These are phyloP conservation scores for Apteryx owenii DNA, from an alignment of 2,113 vertebrate genomes.

Conservation along the genomic window DNA sequence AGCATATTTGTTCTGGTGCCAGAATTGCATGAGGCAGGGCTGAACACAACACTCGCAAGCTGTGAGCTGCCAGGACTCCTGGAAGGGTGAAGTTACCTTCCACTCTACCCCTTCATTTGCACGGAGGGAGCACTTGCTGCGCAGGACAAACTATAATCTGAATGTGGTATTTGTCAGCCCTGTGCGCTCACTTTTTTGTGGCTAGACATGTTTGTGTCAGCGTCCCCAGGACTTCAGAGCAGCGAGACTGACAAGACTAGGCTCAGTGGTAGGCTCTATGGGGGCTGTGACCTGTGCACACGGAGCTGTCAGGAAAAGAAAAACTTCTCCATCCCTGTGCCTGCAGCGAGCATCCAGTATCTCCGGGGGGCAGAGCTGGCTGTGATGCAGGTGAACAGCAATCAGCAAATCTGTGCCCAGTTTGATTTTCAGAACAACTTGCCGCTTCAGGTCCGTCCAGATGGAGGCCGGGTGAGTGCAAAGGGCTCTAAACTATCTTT, in stretches of 20 bases:
- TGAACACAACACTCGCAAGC: accelerated
- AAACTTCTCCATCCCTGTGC: background rate
- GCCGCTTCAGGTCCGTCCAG: constrained; percentile 37
- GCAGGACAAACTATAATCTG: background rate
- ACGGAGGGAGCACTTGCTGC: background rate
- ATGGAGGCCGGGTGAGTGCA: constrained; percentile 71
- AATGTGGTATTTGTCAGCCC: background rate
- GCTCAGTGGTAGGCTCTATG: background rate
- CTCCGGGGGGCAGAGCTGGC: constrained; percentile 75
- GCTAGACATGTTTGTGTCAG: background rate
- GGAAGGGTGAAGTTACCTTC: background rate
- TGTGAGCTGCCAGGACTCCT: background rate
- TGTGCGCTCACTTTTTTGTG: accelerated
- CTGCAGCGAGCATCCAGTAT: constrained; percentile 72
- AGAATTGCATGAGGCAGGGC: background rate
- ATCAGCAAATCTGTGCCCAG: constrained; percentile 68
- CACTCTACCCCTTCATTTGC: background rate
- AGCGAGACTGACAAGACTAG: background rate
- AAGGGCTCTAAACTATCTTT: background rate
- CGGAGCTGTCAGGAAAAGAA: background rate
- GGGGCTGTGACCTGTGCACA: accelerated
- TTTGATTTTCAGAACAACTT: constrained; percentile 76
- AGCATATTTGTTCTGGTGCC: background rate
- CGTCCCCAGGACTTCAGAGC: background rate
- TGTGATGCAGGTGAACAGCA: constrained; percentile 74